These are phyloP conservation scores for Steromphala cineraria DNA, from an alignment of 2,888 invertebrate species.

Conservation along the genomic window DNA sequence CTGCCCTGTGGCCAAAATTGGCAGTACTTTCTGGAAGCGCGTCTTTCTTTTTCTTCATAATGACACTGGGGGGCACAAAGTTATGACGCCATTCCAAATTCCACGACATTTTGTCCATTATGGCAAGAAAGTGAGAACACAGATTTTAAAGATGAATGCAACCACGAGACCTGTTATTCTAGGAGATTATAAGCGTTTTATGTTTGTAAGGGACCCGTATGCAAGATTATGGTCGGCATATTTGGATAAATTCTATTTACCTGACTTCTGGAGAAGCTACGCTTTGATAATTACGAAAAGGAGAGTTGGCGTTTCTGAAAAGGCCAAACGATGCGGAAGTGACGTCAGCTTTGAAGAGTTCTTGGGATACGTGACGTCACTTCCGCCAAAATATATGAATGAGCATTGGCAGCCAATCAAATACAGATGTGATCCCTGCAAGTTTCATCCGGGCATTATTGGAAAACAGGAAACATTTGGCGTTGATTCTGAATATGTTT, in stretches of 20 bases:
- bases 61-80: conserved; percentile 28
- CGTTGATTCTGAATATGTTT: conserved; percentile 37
- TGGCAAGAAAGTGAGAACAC: conserved; percentile 21
- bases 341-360: conserved; percentile 58
- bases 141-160: conserved; percentile 10
- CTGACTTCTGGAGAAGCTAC: conserved; percentile 52
- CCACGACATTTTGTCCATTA: conserved; percentile 40
- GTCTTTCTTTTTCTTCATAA: conserved; percentile 48
- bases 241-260: conserved; percentile 55
- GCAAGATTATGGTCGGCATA: conserved; percentile 56
- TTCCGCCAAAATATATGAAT: conserved; percentile 25
- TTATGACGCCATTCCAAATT: conserved; percentile 37
- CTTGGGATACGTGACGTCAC: conserved; percentile 35
- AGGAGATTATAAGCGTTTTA: conserved; percentile 32
- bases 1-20: conserved; percentile 56
- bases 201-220: conserved; percentile 54
- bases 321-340: conserved; percentile 43
- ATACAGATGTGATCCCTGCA: conserved; percentile 52
- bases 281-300: conserved; percentile 33
- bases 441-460: conserved; percentile 44
- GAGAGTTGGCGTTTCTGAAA: conserved; percentile 7
- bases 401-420: conserved; percentile 57
- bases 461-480: conserved; percentile 50
- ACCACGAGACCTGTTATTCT: conserved; percentile 23
- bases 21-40: conserved; percentile 55